Conservation (phyloP, 1,140 invertebrate genomes). For the Drosophila biarmipes region DNA sequence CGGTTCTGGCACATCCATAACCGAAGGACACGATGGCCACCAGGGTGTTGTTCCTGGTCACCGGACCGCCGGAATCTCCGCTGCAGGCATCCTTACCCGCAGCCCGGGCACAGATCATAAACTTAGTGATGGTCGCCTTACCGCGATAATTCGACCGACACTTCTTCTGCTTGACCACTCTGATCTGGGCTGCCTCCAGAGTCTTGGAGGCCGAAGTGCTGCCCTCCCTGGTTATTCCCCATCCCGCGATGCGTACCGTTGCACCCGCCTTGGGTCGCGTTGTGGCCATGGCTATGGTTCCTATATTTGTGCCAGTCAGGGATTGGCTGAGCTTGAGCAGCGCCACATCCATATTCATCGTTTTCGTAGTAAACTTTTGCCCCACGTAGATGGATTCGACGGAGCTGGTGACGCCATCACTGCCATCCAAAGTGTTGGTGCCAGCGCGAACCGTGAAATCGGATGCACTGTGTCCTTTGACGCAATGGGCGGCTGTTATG, state of each 20-base stretch:
- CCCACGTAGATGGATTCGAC: conserved; percentile 13
- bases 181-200: conserved; percentile 6
- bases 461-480: conserved; percentile 5
- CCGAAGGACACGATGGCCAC: conserved; percentile 62
- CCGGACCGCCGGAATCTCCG: conserved; percentile 59
- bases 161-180: neutral
- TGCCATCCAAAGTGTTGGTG: conserved; percentile 36
- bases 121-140: conserved; percentile 26
- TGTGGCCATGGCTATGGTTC: conserved; percentile 36
- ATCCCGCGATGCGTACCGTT: conserved; percentile 40
- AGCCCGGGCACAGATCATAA: conserved; percentile 56
- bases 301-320: conserved; percentile 55
- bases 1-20: conserved; percentile 46
- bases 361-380: conserved; percentile 19
- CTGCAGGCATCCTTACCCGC: conserved; percentile 48
- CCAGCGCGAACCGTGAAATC: conserved; percentile 35
- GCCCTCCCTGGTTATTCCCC: conserved; percentile 48
- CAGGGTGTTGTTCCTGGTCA: conserved; percentile 7
- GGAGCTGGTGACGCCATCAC: conserved; percentile 18
- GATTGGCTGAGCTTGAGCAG: conserved; percentile 39
- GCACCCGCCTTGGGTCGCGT: conserved; percentile 29
- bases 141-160: conserved; percentile 14
- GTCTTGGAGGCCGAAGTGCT: conserved; percentile 19
- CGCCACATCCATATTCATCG: conserved; percentile 56
- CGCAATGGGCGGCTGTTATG: conserved; percentile 57